Base-by-base conservation (phyloP, 2,888 invertebrate species). In the Silvanus unidentatus region DNA sequence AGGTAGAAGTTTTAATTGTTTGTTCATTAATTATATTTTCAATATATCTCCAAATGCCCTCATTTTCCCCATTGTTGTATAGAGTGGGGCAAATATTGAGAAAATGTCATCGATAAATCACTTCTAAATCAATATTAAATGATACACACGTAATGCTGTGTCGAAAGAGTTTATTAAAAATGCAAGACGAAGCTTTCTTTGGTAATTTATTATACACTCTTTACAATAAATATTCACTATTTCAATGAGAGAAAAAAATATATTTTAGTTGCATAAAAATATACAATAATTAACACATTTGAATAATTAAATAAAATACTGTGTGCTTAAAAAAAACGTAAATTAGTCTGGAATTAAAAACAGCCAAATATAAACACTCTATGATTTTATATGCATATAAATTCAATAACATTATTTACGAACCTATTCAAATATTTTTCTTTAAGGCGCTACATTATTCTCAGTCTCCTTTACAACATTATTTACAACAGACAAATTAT, bases 131-230 rank as follows among this genome's bases (percentile, higher is more conserved):
- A n/a, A n/a, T n/a, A n/a, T n/a, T n/a, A n/a, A n/a, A n/a, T n/a
- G n/a, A n/a, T n/a, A n/a, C n/a, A n/a, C n/a, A n/a, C n/a, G n/a
- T n/a, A n/a, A n/a, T n/a, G 8, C 22, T 22, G 3, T 22, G 22
- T 22, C 8, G 4, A 22, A 22, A 5, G 22, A 22, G 8, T 22
- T 22, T 22, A 22, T 22, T 22, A 22, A 32, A 45, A 49, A 49
- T 36, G 43, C 39, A 50, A 50, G 50, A 47, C 40, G 35, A 50
- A 50, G 50, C 50, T 50, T n/a, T 50, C 50, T 50, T 50, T 50
- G 50, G 50, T 48, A 45, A 45, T 39, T n/a, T n/a, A n/a, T n/a
- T n/a, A n/a, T n/a, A n/a, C n/a, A n/a, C n/a, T n/a, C 39, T 40
- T 32, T 22, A 22, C 22, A 22, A 22, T 22, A 22, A 22, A 22